Base-by-base conservation (phyloP, 2,888 invertebrate species). In the Scaptomyza caliginosa region DNA sequence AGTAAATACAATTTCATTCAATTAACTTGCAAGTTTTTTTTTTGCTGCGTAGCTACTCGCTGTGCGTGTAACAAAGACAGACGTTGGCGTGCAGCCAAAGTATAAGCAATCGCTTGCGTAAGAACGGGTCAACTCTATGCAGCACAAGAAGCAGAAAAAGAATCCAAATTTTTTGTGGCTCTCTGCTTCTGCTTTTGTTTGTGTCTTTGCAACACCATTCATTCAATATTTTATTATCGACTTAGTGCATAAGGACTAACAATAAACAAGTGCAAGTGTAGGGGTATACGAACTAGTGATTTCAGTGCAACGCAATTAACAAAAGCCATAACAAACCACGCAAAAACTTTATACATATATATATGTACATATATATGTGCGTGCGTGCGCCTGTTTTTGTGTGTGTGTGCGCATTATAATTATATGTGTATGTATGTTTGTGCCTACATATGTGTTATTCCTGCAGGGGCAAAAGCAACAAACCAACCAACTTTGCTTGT, bases 101-200 rank as follows among this genome's bases (percentile, higher is more conserved):
- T 54, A 74, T 70, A 59, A 74, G 70, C 40, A 58, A 58, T 65
- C 60, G 64, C 63, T 59, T 55, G 59, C 39, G 74, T 50, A 38
- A 74, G 77, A 75, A 55, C 65, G 71, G 71, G 78, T 54, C 67
- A 51, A 52, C 78, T 52, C 58, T 68, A 67, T 63, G 36, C n/a
- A 55, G 19, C 49, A 19, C 58, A 65, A 76, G 75, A 74, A 76
- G 74, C 74, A 75, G 78, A 77, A 80, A 81, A 81, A 81, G 85
- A 86, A 81, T 86, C 71, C 67, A 74, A 76, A 64, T 67, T 71
- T 84, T 83, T 74, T 34, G 79, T 79, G 77, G 83, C 82, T 75
- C 70, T 63, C 76, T 85, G 82, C 78, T 85, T 82, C 76, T 79
- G 76, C 76, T 80, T 77, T 77, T 81, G 80, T 86, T 81, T 80